These are phyloP conservation scores for Chrysina gloriosa DNA, from an alignment of 2,888 invertebrate species.

Conservation along the genomic window DNA sequence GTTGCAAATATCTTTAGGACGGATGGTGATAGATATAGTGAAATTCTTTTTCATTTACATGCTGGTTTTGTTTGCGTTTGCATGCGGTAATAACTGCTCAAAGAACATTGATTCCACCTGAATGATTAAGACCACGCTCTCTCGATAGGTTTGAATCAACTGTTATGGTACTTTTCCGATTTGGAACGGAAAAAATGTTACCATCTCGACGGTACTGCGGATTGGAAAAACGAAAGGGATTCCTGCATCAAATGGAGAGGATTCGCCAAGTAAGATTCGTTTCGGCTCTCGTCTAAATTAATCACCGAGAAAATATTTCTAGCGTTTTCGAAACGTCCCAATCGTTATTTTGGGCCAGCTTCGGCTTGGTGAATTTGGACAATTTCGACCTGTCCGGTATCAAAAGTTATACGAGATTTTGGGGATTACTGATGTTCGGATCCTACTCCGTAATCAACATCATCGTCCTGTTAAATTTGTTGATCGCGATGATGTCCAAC, in stretches of 20 bases:
- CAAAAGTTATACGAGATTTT: constrained; percentile 91
- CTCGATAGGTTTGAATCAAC: constrained; percentile 79
- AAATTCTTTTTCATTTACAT: constrained; percentile 97
- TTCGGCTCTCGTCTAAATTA: constrained; percentile 53
- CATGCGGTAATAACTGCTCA: constrained; percentile 77
- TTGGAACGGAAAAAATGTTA: constrained; percentile 86
- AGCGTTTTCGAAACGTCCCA: constrained; percentile 96
- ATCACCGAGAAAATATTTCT: constrained; percentile 46
- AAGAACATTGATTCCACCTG: neutral
- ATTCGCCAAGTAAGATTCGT: constrained; percentile 76
- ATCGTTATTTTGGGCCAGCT: constrained; percentile 96
- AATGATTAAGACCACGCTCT: too few relatives aligned
- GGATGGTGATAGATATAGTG: constrained; percentile 94
- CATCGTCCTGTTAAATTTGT: constrained; percentile 91
- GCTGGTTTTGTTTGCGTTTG: constrained; percentile 93
- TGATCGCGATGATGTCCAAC: constrained; percentile 99
- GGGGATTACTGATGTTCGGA: constrained; percentile 96
- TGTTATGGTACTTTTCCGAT: constrained; percentile 94
- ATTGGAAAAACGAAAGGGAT: constrained; percentile 81
- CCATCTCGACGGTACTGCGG: constrained; percentile 75
- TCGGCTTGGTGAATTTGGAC: constrained; percentile 89
- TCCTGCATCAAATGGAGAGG: constrained; percentile 89
- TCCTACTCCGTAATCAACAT: constrained; percentile 95
- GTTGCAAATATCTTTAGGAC: constrained; percentile 90
- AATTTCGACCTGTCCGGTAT: constrained; percentile 90